Evolutionary conservation across 2,797 vertebrate genomes (phyloP).

Genomic region (Sebastolobus altivelis): DNA sequence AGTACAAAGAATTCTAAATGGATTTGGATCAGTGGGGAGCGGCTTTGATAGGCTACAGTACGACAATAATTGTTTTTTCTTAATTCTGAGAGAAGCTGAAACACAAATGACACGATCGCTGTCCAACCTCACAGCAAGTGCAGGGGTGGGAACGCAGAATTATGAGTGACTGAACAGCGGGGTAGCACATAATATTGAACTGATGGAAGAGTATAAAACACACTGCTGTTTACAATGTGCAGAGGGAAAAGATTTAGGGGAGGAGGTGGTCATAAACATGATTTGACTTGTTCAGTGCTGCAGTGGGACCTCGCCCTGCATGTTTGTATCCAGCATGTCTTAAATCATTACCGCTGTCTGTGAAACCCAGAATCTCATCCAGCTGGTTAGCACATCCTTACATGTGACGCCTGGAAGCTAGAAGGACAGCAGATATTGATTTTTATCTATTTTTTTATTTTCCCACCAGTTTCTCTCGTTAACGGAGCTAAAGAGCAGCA

Average conservation of each 20-base stretch:
- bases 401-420: too few relatives aligned
- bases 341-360: not conserved
- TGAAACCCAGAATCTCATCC: not conserved
- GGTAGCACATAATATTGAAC: not conserved
- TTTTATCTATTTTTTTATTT: not conserved
- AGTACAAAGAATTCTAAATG: conserved; percentile 16
- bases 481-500: not conserved
- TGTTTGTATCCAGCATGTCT: not conserved
- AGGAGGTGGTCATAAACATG: not conserved
- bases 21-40: not conserved
- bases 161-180: too few relatives aligned
- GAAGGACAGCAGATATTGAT: not conserved
- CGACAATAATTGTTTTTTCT: not conserved
- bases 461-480: not conserved
- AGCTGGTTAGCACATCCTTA: not conserved
- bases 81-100: not conserved
- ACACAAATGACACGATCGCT: not conserved
- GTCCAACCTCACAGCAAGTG: not conserved
- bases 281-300: not conserved
- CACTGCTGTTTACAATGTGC: not conserved
- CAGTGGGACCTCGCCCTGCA: conserved; percentile 1
- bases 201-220: not conserved
- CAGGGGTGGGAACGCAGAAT: too few relatives aligned
- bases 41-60: not conserved
- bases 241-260: not conserved